Base-by-base conservation (phyloP, 2,113 vertebrate species). In the Phyllopteryx taeniolatus region DNA sequence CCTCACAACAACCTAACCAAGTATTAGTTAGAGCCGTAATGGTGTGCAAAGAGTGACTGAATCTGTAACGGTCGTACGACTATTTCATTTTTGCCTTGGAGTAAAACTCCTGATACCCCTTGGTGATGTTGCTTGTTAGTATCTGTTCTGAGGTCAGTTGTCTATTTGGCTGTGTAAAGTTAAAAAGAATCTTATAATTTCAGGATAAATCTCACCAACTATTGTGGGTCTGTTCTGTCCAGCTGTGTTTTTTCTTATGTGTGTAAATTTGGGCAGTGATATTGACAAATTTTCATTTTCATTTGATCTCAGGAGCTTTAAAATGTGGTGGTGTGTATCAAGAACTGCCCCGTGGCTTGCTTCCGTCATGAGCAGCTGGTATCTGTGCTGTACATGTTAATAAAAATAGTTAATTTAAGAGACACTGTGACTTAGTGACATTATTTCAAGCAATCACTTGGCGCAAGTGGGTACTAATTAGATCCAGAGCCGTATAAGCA, bases 291-390 rank as follows among this genome's bases (percentile, higher is more conserved):
- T 71, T 82, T 85, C 0, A 56, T 78, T 81, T 86, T 83, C 51
- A 54, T 86, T 88, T 88, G 83, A 88, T 76, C 87, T 87, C 87
- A 87, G 89, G 88, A 86, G 83, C 79, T 87, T 81, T 85, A 79
- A 27, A 73, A 77, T 86, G 89, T 90, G 86, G 67, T 69, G 66
- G 69, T 83, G 85, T 85, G 82, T 84, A 76, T 78, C 43, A 61
- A 86, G 79, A 87, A 84, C 72, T 81, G 81, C 76, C 49, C 73
- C 43, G 68, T 69, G 77, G 76, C 74, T 77, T 71, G 20, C 80
- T 82, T 71, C 49, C 54, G 44, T 46, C 51, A 72, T 47, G 74
- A 85, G 86, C 76, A 57, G 87, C 81, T 80, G 83, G 79, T 86
- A 75, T 80, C 67, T 85, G 79, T 89, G 75, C 74, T 80, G 76